Conservation (phyloP, 2,113 vertebrate genomes). For the Aleadryas rufinucha region DNA sequence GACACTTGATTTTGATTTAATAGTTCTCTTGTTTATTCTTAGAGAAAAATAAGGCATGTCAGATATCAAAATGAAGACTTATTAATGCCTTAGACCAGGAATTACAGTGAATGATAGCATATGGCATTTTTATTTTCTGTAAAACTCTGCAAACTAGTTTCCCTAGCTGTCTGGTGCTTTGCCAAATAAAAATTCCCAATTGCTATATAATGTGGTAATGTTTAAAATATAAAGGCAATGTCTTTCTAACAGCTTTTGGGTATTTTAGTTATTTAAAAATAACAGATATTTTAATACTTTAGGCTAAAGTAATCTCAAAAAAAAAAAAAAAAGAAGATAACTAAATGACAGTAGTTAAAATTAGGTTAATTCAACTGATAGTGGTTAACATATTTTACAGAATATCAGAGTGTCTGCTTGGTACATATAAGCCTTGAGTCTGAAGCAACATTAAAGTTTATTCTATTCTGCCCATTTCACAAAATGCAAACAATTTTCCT, state of each 20-base stretch:
- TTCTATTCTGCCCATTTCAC: neutral
- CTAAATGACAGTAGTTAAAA: neutral
- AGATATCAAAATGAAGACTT: neutral
- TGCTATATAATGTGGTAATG: neutral
- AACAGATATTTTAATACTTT: neutral
- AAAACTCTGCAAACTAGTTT: neutral
- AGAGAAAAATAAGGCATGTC: neutral
- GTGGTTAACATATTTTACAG: neutral
- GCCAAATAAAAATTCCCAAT: neutral
- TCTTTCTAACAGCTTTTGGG: neutral
- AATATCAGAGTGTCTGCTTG: neutral
- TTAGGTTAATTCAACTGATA: neutral
- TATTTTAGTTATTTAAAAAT: neutral
- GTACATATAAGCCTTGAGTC: neutral
- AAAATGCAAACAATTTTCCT: neutral
- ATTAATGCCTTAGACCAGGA: neutral
- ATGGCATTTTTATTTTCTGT: neutral
- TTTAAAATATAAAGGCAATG: neutral
- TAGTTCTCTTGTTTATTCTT: neutral
- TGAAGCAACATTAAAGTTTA: neutral
- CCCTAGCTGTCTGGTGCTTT: neutral
- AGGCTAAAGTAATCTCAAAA: neutral
- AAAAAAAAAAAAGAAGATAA: neutral
- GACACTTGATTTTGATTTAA: neutral
- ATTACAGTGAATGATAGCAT: neutral